Percentiles rank a stretch among this genome's conserved stretches.
Evolutionary conservation across 92 coral and sea anemone genomes (phyloP).

Genomic region (Paragorgia papillata): DNA sequence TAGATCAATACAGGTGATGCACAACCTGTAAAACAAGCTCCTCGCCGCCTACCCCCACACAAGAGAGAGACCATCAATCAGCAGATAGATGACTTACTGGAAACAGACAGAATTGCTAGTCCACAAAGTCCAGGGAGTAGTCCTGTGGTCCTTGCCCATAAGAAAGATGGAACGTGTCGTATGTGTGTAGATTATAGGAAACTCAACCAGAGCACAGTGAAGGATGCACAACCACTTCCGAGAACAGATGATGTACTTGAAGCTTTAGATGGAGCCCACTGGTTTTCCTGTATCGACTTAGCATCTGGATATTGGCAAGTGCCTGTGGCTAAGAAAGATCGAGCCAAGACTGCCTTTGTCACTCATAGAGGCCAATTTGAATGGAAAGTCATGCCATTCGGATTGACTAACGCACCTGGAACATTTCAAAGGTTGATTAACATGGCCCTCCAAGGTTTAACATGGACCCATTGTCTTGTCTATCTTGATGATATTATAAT

Average conservation of each 20-base stretch:
- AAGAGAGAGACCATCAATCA: constrained; percentile 18
- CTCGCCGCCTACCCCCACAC: constrained; percentile 42
- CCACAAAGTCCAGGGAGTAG: constrained; percentile 50
- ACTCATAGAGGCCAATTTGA: constrained; percentile 43
- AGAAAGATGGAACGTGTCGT: constrained; percentile 39
- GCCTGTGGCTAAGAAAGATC: constrained; percentile 30
- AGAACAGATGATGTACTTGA: constrained; percentile 55
- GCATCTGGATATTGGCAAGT: constrained; percentile 55
- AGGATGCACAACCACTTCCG: constrained; percentile 55
- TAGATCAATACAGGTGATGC: constrained; percentile 46
- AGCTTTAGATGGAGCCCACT: constrained; percentile 40
- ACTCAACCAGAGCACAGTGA: constrained; percentile 49
- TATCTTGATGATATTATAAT: constrained; percentile 61
- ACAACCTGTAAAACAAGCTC: constrained; percentile 50
- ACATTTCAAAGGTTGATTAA: constrained; percentile 53
- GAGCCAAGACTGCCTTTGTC: constrained; percentile 43
- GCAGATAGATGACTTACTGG: constrained; percentile 48
- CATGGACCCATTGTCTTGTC: constrained; percentile 57
- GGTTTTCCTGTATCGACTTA: constrained; percentile 40
- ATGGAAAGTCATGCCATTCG: constrained; percentile 45
- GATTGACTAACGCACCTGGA: constrained; percentile 48
- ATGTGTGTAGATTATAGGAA: constrained; percentile 50
- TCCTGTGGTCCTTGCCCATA: constrained; percentile 47
- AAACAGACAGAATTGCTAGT: constrained; percentile 19
- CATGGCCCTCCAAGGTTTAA: constrained; percentile 40